Evolutionary conservation across 2,797 vertebrate species (phyloP).

Genomic region (Sylvia borin): DNA sequence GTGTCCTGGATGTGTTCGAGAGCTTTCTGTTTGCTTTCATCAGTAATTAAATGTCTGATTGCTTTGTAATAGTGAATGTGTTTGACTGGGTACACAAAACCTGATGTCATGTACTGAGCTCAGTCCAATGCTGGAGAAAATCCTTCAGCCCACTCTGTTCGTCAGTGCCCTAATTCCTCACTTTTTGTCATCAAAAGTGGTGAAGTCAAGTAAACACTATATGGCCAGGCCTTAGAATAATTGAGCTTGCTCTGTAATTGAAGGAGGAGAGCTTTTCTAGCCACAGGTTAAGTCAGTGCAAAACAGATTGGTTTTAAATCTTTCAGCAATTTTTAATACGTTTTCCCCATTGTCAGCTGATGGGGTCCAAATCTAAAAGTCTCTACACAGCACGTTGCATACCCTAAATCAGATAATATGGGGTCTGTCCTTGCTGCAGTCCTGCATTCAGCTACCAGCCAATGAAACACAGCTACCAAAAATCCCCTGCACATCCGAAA

Average conservation of each 20-base stretch:
- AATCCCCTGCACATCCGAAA: not conserved
- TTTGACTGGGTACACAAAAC: conserved; percentile 14
- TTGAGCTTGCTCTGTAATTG: not conserved
- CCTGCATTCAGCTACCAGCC: not conserved
- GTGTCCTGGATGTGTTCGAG: not conserved
- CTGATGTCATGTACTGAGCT: not conserved
- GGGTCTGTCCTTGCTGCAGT: not conserved
- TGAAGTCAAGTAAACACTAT: not conserved
- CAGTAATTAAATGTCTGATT: conserved; percentile 47
- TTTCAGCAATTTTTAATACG: not conserved
- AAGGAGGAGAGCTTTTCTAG: not conserved
- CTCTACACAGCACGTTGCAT: not conserved
- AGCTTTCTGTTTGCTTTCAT: conserved; percentile 6
- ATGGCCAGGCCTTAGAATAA: not conserved
- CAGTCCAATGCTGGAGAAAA: not conserved
- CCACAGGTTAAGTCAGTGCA: not conserved
- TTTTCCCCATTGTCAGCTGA: not conserved
- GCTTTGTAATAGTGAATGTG: not conserved
- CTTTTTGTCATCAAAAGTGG: not conserved
- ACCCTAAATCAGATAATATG: not conserved
- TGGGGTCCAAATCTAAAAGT: not conserved
- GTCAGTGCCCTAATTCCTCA: not conserved
- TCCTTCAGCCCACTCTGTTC: not conserved
- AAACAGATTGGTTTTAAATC: not conserved
- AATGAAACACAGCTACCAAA: not conserved